Evolutionary conservation across 2,888 invertebrate genomes (phyloP), one percentile per base, ranked within the genome.

Genomic region (Meandrusa payeni): DNA sequence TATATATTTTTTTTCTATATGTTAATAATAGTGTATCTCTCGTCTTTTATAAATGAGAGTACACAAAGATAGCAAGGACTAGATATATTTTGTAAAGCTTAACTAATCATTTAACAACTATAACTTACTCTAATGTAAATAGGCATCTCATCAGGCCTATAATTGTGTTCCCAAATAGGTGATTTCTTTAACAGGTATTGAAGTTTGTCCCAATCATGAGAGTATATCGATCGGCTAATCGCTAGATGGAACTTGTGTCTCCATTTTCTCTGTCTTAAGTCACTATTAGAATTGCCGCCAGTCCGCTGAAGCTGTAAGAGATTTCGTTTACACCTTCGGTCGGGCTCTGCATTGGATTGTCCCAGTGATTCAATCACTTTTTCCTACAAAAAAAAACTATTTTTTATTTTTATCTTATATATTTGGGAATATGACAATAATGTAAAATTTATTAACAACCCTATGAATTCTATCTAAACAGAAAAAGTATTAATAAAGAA

Each of bases 181-280:
- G 69, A 66, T 41, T 73, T 76, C 41, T 66, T 76, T 23, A 87
- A 48, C 4, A 87, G 48, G 47, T 72, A 81, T 10, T 76, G 36
- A 1, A 86, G 51, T 41, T 73, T 76, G 37, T 81, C 69, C 86
- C 86, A 87, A 39, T 83, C 64, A 7, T 87, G 87, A 0, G 73
- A 60, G 27, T 82, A 78, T 5, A 86, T 67, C 0, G 87, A 82
- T 7, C 58, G 62, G 20, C 63, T 57, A 11, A 78, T 37, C 0
- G 72, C 68, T 3, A 58, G 33, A 5, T 70, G 56, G 31, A 59
- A 66, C 0, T 46, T 45, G 5, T 56, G 54, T 39, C 57, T 64
- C 64, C 64, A 61, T 11, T 54, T 53, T 5, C 10, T 23, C 2
- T 58, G 55, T 5, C 40, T 28, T 2, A 23, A 7, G 1, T 49